Percentiles rank a stretch among this genome's conserved stretches.
Conservation (phyloP, 64 coral and sea anemone genomes). For the Dendronephthya gigantea region DNA sequence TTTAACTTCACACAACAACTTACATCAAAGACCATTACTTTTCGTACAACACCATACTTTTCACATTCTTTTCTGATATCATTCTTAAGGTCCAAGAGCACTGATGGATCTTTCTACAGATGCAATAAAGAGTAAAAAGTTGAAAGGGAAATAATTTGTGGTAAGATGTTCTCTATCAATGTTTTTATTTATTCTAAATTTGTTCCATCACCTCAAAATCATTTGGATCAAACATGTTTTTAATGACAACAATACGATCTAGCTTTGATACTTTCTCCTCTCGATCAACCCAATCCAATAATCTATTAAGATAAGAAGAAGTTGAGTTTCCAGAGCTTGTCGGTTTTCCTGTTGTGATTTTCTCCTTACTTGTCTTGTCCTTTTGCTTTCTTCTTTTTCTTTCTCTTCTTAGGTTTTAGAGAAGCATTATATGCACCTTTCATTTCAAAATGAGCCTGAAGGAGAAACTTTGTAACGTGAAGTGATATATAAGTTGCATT, state of each 20-base stretch:
- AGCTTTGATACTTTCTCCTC: slow-evolving; percentile 62
- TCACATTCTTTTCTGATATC: slow-evolving; percentile 88
- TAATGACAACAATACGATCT: slow-evolving; percentile 81
- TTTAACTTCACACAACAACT: slow-evolving; percentile 1
- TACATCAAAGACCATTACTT: slow-evolving; percentile 99
- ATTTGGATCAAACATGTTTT: slow-evolving; percentile 77
- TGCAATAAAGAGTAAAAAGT: not conserved
- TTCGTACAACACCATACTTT: slow-evolving; percentile 89
- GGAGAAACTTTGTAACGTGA: not conserved
- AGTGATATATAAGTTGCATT: not conserved
- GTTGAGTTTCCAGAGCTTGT: no score
- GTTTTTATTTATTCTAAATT: not conserved
- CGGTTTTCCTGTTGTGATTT: no score
- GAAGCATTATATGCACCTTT: slow-evolving; percentile 81
- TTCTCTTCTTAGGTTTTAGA: slow-evolving; percentile 96
- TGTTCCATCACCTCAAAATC: slow-evolving; percentile 59
- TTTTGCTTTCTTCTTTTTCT: slow-evolving; percentile 92
- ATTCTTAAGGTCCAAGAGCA: slow-evolving; percentile 54
- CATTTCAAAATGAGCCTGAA: slow-evolving; percentile 73
- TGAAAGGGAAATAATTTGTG: not conserved
- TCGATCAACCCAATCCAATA: slow-evolving; percentile 95
- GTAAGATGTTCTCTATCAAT: not conserved
- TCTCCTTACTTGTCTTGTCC: slow-evolving; percentile 95
- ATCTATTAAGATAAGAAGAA: slow-evolving; percentile 39
- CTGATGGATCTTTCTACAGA: slow-evolving; percentile 61